These are phyloP conservation scores for Sylvicapra grimmia DNA, from an alignment of 2,113 vertebrate species.

Conservation along the genomic window DNA sequence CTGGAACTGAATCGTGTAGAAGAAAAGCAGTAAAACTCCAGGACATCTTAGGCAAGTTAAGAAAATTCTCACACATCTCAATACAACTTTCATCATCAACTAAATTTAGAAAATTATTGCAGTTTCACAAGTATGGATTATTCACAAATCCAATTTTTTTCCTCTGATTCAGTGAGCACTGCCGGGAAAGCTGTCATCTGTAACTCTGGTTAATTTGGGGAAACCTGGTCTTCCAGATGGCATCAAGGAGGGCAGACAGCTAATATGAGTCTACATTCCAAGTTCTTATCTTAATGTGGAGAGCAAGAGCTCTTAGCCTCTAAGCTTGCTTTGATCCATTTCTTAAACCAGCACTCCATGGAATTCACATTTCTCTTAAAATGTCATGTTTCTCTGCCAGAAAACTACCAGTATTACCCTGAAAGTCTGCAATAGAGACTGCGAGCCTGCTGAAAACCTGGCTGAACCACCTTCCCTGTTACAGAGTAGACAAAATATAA, in stretches of 20 bases:
- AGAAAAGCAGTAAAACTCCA: constrained; percentile 27
- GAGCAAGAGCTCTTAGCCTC: not conserved
- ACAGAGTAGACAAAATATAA: not conserved
- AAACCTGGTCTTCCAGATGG: constrained; percentile 29
- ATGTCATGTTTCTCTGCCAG: not conserved
- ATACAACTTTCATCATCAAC: constrained; percentile 32
- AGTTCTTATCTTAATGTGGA: not conserved
- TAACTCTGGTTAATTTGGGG: constrained; percentile 31
- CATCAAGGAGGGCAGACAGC: not conserved
- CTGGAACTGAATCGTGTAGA: not conserved
- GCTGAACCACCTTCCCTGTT: not conserved
- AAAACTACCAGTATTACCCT: not conserved
- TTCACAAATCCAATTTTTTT: constrained; percentile 37
- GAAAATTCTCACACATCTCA: constrained; percentile 48
- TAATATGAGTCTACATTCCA: not conserved
- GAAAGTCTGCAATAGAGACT: not conserved
- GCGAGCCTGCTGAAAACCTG: not conserved
- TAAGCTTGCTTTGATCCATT: not conserved
- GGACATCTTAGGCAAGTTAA: not conserved
- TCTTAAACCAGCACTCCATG: not conserved
- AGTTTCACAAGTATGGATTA: constrained; percentile 47
- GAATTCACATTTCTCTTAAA: not conserved
- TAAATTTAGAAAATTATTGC: constrained; percentile 52
- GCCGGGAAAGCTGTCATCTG: constrained; percentile 32
- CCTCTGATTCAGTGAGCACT: constrained; percentile 40